Evolutionary conservation across 1,140 invertebrate genomes (phyloP).

Genomic region (Zophobas atratus): DNA sequence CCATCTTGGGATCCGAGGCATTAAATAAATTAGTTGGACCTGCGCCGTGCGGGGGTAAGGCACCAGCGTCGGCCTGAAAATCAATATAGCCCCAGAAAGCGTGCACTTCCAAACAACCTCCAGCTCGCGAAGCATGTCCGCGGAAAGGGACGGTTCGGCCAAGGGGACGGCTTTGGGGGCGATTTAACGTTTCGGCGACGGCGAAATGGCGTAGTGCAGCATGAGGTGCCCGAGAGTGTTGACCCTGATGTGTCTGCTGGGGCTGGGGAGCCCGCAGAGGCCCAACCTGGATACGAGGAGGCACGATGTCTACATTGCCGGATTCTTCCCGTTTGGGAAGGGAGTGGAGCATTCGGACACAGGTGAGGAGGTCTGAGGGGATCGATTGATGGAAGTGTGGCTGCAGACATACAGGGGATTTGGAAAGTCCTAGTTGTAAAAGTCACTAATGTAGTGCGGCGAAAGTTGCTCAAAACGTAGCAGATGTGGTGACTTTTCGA

Average conservation of each 20-base stretch:
- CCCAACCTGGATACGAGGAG: slow-evolving; percentile 72
- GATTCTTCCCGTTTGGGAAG: slow-evolving; percentile 90
- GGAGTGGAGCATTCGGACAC: slow-evolving; percentile 81
- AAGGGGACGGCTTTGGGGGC: neutral
- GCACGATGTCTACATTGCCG: slow-evolving; percentile 90
- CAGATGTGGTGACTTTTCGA: too few species aligned
- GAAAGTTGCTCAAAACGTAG: too few species aligned
- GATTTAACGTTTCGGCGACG: neutral
- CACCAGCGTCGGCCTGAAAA: slow-evolving; percentile 9
- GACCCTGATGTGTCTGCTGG: slow-evolving; percentile 15
- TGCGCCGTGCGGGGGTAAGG: slow-evolving; percentile 26
- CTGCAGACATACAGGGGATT: too few species aligned
- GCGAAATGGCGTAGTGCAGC: neutral
- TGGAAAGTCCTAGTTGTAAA: too few species aligned
- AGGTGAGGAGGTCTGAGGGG: slow-evolving; percentile 62
- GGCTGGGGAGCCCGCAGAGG: slow-evolving; percentile 66
- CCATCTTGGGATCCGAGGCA: slow-evolving; percentile 15
- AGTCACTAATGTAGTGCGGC: too few species aligned
- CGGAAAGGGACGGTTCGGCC: neutral
- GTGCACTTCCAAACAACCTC: slow-evolving; percentile 24
- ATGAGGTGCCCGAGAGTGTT: slow-evolving; percentile 2
- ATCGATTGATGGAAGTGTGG: too few species aligned
- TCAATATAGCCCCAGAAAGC: slow-evolving; percentile 39
- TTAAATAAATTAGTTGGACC: slow-evolving; percentile 40
- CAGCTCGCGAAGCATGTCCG: slow-evolving; percentile 7